phyloP scores from a whole-genome alignment of 2,113 vertebrate species.

The Pan troglodytes region NHGRI_mPanTro3-v2.1_pri NC_072408.2:21089501-21090000 shows the following conservation, averaged over 20 bases:
- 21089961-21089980: not conserved
- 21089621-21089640: not conserved
- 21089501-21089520: not conserved
- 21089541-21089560: not conserved
- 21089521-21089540: not conserved
- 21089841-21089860: not conserved
- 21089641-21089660: not conserved
- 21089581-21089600: not conserved
- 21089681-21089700: not conserved
- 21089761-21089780: not conserved
- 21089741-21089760: not conserved
- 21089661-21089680: not conserved
- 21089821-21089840: not conserved
- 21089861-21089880: not conserved
- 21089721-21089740: no score
- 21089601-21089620: not conserved
- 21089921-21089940: not conserved
- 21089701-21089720: not conserved
- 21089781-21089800: not conserved
- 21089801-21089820: not conserved
- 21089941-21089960: not conserved
- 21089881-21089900: not conserved
- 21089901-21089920: rapidly evolving
- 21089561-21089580: not conserved
- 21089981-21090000: not conserved